phyloP scores from a whole-genome alignment of 2,797 vertebrate species.

The Cossypha niveicapilla region DNA sequence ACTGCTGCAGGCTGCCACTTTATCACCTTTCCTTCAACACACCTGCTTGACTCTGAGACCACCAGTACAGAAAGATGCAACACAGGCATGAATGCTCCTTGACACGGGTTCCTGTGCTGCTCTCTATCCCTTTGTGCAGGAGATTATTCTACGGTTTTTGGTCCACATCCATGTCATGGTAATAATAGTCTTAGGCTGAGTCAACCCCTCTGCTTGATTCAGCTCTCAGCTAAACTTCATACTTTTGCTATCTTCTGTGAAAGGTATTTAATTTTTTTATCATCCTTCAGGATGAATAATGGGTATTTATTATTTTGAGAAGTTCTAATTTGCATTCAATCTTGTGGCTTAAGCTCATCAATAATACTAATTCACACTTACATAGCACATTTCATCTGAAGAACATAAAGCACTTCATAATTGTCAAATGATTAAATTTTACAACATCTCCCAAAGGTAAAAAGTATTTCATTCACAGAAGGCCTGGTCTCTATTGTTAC shows the following conservation, averaged over 20 bases:
- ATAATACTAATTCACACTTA: slow-evolving; percentile 26
- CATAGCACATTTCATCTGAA: slow-evolving; percentile 15
- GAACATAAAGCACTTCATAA: slow-evolving; percentile 22
- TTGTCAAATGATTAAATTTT: slow-evolving; percentile 7
- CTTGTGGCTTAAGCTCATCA: background rate
- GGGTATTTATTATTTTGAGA: background rate
- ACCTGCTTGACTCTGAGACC: background rate
- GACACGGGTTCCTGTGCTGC: background rate
- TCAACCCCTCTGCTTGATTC: background rate
- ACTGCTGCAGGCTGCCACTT: background rate
- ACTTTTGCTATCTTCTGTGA: background rate
- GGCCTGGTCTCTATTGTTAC: background rate
- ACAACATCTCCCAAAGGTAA: background rate
- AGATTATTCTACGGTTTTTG: background rate
- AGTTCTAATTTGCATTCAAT: slow-evolving; percentile 22
- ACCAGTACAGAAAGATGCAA: background rate
- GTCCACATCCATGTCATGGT: no score
- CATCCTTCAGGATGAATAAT: background rate
- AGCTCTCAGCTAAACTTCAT: background rate
- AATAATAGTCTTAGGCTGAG: background rate
- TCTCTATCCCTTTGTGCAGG: background rate
- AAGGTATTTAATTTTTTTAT: background rate
- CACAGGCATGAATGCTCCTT: background rate
- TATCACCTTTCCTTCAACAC: background rate
- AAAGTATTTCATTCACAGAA: background rate